phyloP scores from a whole-genome alignment of 2,113 vertebrate genomes.

The Australoheros scitulus region DNA sequence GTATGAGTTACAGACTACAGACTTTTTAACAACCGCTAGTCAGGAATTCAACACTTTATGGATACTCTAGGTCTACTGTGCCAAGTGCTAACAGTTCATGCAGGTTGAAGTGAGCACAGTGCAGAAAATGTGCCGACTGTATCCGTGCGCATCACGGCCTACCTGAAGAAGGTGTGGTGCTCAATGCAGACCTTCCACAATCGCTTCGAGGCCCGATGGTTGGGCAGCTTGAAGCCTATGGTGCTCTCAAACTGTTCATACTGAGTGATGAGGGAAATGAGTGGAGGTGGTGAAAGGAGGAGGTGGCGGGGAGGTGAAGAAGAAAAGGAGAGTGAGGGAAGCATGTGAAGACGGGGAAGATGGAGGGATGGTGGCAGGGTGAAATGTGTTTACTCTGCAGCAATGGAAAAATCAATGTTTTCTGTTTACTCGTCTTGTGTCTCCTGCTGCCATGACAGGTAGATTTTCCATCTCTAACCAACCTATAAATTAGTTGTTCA shows the following conservation, averaged over 20 bases:
- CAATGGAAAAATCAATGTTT: constrained; percentile 56
- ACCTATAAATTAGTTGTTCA: constrained; percentile 31
- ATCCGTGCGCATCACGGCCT: constrained; percentile 45
- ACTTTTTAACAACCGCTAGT: neutral
- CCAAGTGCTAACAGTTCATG: constrained; percentile 32
- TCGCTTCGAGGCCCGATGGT: constrained; percentile 97
- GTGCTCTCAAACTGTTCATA: constrained; percentile 99
- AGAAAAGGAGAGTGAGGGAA: constrained; percentile 56
- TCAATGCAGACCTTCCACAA: constrained; percentile 99
- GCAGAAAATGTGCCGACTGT: constrained; percentile 13
- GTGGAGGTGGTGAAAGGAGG: constrained; percentile 25
- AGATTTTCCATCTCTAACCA: constrained; percentile 39
- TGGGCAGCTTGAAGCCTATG: constrained; percentile 99
- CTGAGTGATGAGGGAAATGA: constrained; percentile 67
- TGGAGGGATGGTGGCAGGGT: constrained; percentile 35
- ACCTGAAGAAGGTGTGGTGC: constrained; percentile 99
- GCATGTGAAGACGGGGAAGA: constrained; percentile 40
- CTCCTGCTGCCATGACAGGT: constrained; percentile 19
- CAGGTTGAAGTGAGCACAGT: constrained; percentile 17
- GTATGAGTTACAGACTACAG: neutral
- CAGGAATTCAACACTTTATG: neutral
- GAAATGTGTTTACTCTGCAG: constrained; percentile 61
- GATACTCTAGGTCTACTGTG: neutral
- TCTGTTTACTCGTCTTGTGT: constrained; percentile 18
- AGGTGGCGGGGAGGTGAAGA: constrained; percentile 22